Base-by-base conservation (phyloP, 2,888 invertebrate species). In the Nemotelus pantherinus region DNA sequence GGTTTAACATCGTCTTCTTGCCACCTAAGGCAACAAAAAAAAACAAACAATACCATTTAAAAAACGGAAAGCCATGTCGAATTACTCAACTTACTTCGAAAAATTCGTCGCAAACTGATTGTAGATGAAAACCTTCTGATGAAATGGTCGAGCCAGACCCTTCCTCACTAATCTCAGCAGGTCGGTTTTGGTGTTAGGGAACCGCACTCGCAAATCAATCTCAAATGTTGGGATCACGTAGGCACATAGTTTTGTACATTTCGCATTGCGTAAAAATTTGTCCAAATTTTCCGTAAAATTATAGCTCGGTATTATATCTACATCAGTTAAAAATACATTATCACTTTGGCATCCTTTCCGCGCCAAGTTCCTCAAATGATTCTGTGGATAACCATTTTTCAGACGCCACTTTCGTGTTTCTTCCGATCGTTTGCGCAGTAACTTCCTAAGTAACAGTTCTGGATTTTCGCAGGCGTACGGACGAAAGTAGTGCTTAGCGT, bases 51-150 rank as follows among this genome's bases (percentile, higher is more conserved):
- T 25, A 25, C 25, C 25, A 68, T 68, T 48, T 7, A 44, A 65
- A 45, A 7, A 25, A 25, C 0, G 25, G 1, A 1, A 25, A 25
- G 25, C 25, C 25, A 25, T 53, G 10, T 9, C 10, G 53, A 39
- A 68, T 25, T 7, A 57, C n/a, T 45, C 45, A 39, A 10, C 89
- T 89, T 84, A 94, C 95, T 92, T 93, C 55, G 94, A 91, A 86
- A 96, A 95, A 87, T 97, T 96, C 0, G 96, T 96, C 4, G 96
- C 96, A 84, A 91, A 95, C 86, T 97, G 96, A 86, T 96, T 96
- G 86, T 95, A 94, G 82, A 95, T 95, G 86, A 96, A 96, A 79
- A 96, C 95, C 87, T 95, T 95, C 83, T 95, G 92, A 85, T 96
- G 96, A 85, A 96, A 96, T 0, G 96, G 96, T 85, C 95, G 90